Base-by-base conservation (phyloP, 2,797 vertebrate species). In the Hippoglossus hippoglossus region DNA sequence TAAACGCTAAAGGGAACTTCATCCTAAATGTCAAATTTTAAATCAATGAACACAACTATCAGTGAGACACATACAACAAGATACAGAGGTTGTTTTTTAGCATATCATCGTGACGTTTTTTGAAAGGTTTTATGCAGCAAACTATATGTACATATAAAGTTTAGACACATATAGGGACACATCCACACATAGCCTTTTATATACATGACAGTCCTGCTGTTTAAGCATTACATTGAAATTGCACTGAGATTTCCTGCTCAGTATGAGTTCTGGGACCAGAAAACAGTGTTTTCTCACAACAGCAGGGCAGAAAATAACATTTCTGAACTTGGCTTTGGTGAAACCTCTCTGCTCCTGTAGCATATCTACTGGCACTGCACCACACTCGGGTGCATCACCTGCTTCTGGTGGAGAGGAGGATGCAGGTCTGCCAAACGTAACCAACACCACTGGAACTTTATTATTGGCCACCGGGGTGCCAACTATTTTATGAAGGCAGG, bases 21-120 rank as follows among this genome's bases (percentile, higher is more conserved):
- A 57, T 51, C 55, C 67, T 24, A 63, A 84, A 82, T 75, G 82
- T 83, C 73, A 85, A 12, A 73, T 75, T 74, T 63, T 52, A 70
- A 82, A 86, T 83, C 66, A 67, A 49, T 24, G 22, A 59, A 49
- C 53, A 36, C 19, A 50, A 52, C 44, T 60, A 63, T 63, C 67
- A 25, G 44, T 0, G 26, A 63, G 19, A 57, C 13, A 41, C 50
- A 57, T 6, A 31, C 21, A 31, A 47, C 22, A 19, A 39, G 9
- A 12, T 3, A 39, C 3, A 13, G 36, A 39, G 22, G 18, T 52
- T 31, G 50, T 44, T 28, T 51, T 28, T 51, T 25, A 24, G 36
- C 36, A 39, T 13, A 12, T 39, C 36, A 39, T 13, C 3, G 36
- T 13, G 36, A 39, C 1, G 12, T 21, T 49, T 58, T 57, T n/a